A percentile compares a stretch with the other conserved stretches of the same genome.
phyloP scores from a whole-genome alignment of 2,113 vertebrate genomes.

The Cephalopholis sonnerati region DNA sequence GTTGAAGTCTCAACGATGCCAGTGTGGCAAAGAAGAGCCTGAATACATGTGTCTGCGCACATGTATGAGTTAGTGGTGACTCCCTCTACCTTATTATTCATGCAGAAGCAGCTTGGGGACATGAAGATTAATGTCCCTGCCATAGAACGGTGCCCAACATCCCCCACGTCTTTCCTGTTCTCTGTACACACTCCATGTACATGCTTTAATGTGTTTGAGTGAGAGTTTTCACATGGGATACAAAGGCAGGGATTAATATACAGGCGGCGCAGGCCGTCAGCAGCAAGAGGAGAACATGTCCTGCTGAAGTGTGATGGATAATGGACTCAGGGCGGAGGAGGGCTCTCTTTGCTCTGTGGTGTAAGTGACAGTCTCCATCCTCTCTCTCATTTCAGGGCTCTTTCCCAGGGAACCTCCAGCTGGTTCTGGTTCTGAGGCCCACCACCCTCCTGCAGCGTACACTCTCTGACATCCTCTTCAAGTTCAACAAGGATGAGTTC shows the following conservation, averaged over 20 bases:
- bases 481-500: slow-evolving; percentile 96
- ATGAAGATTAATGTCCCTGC: slow-evolving; percentile 61
- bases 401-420: slow-evolving; percentile 97
- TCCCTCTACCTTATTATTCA: slow-evolving; percentile 34
- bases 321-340: slow-evolving; percentile 4
- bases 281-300: slow-evolving; percentile 11
- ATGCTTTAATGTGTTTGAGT: slow-evolving; percentile 23
- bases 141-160: slow-evolving; percentile 1
- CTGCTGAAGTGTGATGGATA: slow-evolving; percentile 11
- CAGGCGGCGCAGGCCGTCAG: slow-evolving; percentile 8
- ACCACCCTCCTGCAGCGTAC: slow-evolving; percentile 92
- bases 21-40: slow-evolving; percentile 2
- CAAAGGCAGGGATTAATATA: slow-evolving; percentile 18
- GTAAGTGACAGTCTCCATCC: slow-evolving; percentile 3
- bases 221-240: slow-evolving; percentile 32
- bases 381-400: slow-evolving; percentile 85
- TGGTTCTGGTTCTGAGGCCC: slow-evolving; percentile 95
- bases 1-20: background rate
- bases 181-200: background rate
- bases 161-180: slow-evolving; percentile 25
- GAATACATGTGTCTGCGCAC: slow-evolving; percentile 4
- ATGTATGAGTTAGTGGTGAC: background rate
- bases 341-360: background rate
- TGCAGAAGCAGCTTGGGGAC: slow-evolving; percentile 16
- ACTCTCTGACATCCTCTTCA: slow-evolving; percentile 93